These are phyloP conservation scores for Oscheius sp. DNA, from an alignment of 2,888 invertebrate genomes.

Conservation along the genomic window DNA sequence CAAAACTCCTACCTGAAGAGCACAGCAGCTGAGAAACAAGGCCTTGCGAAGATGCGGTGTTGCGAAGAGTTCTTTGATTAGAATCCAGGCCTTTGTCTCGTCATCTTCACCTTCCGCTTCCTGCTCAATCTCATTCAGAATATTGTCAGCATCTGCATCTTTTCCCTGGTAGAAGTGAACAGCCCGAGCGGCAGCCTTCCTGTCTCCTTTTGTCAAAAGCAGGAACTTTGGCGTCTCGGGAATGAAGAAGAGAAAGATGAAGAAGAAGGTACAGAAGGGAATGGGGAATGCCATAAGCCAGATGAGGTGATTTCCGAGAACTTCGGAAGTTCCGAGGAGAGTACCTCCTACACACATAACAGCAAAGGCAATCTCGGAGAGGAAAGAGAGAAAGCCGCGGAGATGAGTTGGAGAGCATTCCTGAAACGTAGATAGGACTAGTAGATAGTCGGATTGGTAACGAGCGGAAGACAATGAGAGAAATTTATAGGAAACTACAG, in stretches of 20 bases:
- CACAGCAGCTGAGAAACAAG: conserved; percentile 45
- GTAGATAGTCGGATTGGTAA: not conserved
- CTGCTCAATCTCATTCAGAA: conserved; percentile 53
- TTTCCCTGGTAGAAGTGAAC: conserved; percentile 61
- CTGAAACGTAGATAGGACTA: conserved; percentile 37
- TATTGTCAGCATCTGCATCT: conserved; percentile 45
- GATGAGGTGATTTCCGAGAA: conserved; percentile 56
- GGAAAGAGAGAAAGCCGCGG: conserved; percentile 60
- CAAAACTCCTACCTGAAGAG: conserved; percentile 42
- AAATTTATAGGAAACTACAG: not conserved
- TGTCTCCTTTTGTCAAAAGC: conserved; percentile 45
- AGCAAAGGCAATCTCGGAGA: conserved; percentile 63
- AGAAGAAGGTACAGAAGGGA: conserved; percentile 53
- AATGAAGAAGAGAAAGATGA: conserved; percentile 53
- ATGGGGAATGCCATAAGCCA: conserved; percentile 55
- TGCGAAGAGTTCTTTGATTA: conserved; percentile 47
- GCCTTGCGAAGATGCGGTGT: conserved; percentile 61
- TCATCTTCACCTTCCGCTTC: conserved; percentile 53
- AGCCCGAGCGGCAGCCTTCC: conserved; percentile 45
- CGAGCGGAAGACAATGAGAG: not conserved
- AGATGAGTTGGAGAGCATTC: conserved; percentile 65
- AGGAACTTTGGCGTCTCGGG: conserved; percentile 66
- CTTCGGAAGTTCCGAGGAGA: conserved; percentile 54
- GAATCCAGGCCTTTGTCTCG: conserved; percentile 30
- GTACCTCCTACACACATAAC: conserved; percentile 57